Evolutionary conservation across 2,888 invertebrate species (phyloP).

Genomic region (Parnassius mnemosyne): DNA sequence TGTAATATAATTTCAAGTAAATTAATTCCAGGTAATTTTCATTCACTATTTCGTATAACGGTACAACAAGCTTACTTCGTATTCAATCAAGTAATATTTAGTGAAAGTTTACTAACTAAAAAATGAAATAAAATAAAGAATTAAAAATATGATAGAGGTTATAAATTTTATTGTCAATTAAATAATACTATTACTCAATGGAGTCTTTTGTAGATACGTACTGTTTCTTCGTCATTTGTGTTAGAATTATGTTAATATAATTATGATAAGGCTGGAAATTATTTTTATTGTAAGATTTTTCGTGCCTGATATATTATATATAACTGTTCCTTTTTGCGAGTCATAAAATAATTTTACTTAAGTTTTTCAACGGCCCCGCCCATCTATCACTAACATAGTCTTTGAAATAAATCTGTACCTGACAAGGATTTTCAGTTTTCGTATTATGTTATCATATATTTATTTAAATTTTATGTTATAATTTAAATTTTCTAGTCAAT

Average conservation of each 20-base stretch:
- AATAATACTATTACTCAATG: neutral
- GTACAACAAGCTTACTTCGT: conserved; percentile 26
- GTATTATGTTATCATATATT: neutral
- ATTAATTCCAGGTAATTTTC: too few species aligned
- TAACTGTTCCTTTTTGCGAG: neutral
- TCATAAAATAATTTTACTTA: too few species aligned
- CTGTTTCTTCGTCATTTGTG: neutral
- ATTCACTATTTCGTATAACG: neutral
- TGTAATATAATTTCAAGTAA: too few species aligned
- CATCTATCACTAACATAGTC: neutral
- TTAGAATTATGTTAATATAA: conserved; percentile 18
- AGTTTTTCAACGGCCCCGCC: neutral
- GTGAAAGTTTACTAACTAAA: conserved; percentile 11
- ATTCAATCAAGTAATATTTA: conserved; percentile 22
- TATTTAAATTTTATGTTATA: neutral
- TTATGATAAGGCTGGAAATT: conserved; percentile 29
- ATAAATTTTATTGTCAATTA: conserved; percentile 27
- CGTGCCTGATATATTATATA: neutral
- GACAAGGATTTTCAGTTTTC: conserved; percentile 1
- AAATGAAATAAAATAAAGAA: conserved; percentile 6
- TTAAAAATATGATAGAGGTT: conserved; percentile 15
- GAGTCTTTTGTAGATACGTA: conserved; percentile 4
- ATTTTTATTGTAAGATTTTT: conserved; percentile 2
- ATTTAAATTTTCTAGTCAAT: neutral
- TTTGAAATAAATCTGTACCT: conserved; percentile 13